Conservation (phyloP, 2,888 invertebrate genomes). For the Ophion ventricosus region DNA sequence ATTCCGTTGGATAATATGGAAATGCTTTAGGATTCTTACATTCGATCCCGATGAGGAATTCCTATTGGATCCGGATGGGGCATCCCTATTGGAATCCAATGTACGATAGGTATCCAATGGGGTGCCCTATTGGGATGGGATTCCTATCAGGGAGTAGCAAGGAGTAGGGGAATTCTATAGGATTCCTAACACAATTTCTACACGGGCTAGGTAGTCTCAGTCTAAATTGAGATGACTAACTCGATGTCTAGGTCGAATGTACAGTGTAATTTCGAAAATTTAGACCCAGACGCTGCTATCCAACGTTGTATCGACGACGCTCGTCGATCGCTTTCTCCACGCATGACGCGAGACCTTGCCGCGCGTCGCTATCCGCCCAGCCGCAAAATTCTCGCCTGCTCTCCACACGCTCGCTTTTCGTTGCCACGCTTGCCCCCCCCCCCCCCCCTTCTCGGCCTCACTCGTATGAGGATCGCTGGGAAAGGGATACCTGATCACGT, state of each 20-base stretch:
- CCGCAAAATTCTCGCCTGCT: background rate
- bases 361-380: background rate
- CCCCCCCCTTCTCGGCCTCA: background rate
- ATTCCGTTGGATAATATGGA: too few species aligned
- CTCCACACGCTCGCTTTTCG: background rate
- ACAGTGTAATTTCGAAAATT: background rate
- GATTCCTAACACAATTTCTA: too few species aligned
- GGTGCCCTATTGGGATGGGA: too few species aligned
- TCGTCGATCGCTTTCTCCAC: background rate
- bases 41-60: too few species aligned
- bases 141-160: too few species aligned
- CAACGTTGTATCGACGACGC: background rate
- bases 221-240: too few species aligned
- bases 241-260: background rate
- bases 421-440: background rate
- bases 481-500: background rate
- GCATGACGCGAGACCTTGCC: background rate
- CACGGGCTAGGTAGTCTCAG: too few species aligned
- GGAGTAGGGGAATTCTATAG: too few species aligned
- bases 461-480: background rate
- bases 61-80: too few species aligned
- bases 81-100: too few species aligned
- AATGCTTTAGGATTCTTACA: too few species aligned
- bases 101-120: too few species aligned
- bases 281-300: background rate